Evolutionary conservation across 2,888 invertebrate genomes (phyloP), one percentile per base, ranked within the genome.

Genomic region (Acronicta psi): DNA sequence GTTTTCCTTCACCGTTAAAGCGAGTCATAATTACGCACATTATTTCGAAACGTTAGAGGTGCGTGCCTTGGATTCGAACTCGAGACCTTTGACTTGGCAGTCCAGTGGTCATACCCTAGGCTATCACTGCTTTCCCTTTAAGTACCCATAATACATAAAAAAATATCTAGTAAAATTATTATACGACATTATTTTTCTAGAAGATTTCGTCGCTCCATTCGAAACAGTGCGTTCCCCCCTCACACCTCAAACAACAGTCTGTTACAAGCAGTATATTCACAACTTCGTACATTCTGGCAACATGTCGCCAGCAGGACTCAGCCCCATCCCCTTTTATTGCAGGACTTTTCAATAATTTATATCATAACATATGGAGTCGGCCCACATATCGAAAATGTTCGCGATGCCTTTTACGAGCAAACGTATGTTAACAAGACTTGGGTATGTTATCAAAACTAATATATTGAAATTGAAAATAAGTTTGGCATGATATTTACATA

Each of bases 321-420:
- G 60, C 40, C 40, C 71, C 75, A 79, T 73, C 75, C 79, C 79
- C 83, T 85, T 89, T 89, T 90, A 90, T 88, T 83, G 85, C 86
- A 76, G 84, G 84, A 90, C 88, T 91, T 90, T 90, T 88, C 90
- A 88, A 90, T 90, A 90, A 91, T 88, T 91, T 91, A 91, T 89
- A 86, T 82, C 79, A 82, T 84, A 86, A 87, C 87, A 83, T 77
- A 84, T 82, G 82, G 78, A 46, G 40, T 60, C 64, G 59, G 54
- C 64, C 62, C 63, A 62, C 52, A 59, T 64, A 66, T 73, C 60
- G 64, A 74, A 66, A 50, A 50, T 75, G 60, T 45, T 57, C 51
- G 41, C 57, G 25, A 37, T 43, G 49, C 38, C 49, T 57, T 76
- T 74, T 74, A 74, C 61, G 75, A 75, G 45, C 52, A 20, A 38